A percentile compares a stretch with the other conserved stretches of the same genome.
phyloP scores from a whole-genome alignment of 1,140 invertebrate genomes.

The Sminthurides bifidus region DNA sequence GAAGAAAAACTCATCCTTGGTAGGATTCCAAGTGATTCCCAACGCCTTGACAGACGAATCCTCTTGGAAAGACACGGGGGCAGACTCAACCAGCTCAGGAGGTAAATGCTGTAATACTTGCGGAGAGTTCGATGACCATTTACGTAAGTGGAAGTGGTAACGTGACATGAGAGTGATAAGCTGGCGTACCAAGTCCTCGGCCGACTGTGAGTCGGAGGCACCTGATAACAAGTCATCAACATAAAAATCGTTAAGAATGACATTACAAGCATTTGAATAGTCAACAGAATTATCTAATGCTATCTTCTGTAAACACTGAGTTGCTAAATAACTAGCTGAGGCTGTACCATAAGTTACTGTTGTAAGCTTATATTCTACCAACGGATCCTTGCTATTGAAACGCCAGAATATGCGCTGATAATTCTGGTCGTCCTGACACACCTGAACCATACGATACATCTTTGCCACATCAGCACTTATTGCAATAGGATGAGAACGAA shows the following conservation, averaged over 20 bases:
- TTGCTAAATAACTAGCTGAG: constrained; percentile 33
- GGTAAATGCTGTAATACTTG: constrained; percentile 13
- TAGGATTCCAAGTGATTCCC: constrained; percentile 34
- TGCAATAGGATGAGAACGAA: constrained; percentile 20
- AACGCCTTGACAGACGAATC: constrained; percentile 32
- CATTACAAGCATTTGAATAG: background rate
- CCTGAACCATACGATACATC: constrained; percentile 29
- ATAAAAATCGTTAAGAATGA: background rate
- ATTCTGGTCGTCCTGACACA: constrained; percentile 9
- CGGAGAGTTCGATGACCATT: constrained; percentile 34
- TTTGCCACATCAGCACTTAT: constrained; percentile 32
- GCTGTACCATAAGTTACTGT: constrained; percentile 34
- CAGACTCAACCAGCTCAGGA: constrained; percentile 5
- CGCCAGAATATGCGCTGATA: constrained; percentile 37
- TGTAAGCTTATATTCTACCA: constrained; percentile 28
- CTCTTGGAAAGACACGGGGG: background rate
- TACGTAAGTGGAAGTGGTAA: constrained; percentile 33
- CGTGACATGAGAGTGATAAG: constrained; percentile 17
- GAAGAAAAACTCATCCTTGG: constrained; percentile 24
- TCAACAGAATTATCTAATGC: constrained; percentile 21
- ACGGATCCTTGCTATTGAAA: constrained; percentile 14
- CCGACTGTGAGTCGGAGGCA: background rate
- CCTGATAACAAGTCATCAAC: constrained; percentile 5
- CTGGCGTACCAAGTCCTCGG: constrained; percentile 9
- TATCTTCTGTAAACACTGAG: constrained; percentile 31